Evolutionary conservation across 2,888 invertebrate species (phyloP), one percentile per base, ranked within the genome.

Genomic region (Lumbricus terrestris): DNA sequence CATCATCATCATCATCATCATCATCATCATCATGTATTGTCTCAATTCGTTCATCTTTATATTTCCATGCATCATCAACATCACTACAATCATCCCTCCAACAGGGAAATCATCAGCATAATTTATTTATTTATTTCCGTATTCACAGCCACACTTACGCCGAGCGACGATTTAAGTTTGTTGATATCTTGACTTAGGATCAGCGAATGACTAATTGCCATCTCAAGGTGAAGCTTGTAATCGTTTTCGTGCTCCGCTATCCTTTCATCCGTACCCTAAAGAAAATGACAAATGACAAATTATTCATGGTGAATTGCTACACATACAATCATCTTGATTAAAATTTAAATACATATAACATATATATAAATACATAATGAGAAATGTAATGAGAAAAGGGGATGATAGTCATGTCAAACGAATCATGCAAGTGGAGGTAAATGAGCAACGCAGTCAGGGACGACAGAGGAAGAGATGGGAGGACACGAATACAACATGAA

Each of bases 151-250:
- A 69, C 69, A 69, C 69, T 69, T 69, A 69, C 69, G 8, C 16
- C 13, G 29, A 69, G 69, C 16, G 8, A 69, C n/a, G 69, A 1
- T 69, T 11, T 69, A 29, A 69, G 69, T 69, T 37, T 85, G 37
- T 34, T 35, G 37, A 85, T 11, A 18, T 85, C 35, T 35, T 85
- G 85, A 85, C 37, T 16, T 20, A 85, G 35, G 15, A 3, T 1
- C 34, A 85, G 35, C 35, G 37, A 85, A 85, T 85, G 85, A 16
- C 6, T 18, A 18, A 85, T 23, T 23, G 37, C 4, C 85, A 85
- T 85, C 37, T 85, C 85, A 85, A 85, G 85, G 23, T 85, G 85
- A 85, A 85, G 35, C 85, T 85, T 85, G 23, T 85, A 37, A 37
- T 85, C 35, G 8, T 0, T 13, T 37, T 85, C 85, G 35, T 85